These are phyloP conservation scores for Spisula subtruncata DNA, from an alignment of 2,888 invertebrate species.

Conservation along the genomic window DNA sequence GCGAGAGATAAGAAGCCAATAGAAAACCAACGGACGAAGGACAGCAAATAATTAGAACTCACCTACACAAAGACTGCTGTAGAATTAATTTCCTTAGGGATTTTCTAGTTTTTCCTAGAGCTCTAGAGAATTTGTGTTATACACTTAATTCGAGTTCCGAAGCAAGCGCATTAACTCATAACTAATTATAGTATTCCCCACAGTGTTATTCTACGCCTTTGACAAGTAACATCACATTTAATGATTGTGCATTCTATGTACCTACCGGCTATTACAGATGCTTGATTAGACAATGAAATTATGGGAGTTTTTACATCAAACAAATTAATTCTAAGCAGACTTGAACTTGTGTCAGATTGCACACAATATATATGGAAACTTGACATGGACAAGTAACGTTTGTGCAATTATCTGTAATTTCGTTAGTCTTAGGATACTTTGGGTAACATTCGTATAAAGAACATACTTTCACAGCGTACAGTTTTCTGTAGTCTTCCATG, in stretches of 20 bases:
- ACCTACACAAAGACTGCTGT: constrained; percentile 22
- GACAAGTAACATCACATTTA: not conserved
- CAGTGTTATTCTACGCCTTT: not conserved
- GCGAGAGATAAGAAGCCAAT: constrained; percentile 21
- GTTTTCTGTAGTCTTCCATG: too few relatives aligned
- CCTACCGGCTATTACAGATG: not conserved
- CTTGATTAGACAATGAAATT: not conserved
- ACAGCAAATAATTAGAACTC: constrained; percentile 14
- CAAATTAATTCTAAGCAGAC: too few relatives aligned
- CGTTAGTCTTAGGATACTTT: too few relatives aligned
- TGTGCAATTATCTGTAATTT: too few relatives aligned
- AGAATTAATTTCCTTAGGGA: constrained; percentile 27
- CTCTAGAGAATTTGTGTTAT: constrained; percentile 20
- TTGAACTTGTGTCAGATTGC: too few relatives aligned
- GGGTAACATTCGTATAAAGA: too few relatives aligned
- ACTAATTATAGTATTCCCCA: not conserved
- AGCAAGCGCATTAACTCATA: constrained; percentile 11
- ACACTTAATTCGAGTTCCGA: not conserved
- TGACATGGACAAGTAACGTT: too few relatives aligned
- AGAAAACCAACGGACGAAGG: not conserved
- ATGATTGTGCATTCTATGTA: not conserved
- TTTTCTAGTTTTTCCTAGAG: not conserved
- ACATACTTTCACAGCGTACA: too few relatives aligned
- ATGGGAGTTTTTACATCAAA: too few relatives aligned
- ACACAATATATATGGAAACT: too few relatives aligned